Evolutionary conservation across 2,888 invertebrate genomes (phyloP), one percentile per base, ranked within the genome.

Genomic region (Hesperia comma): DNA sequence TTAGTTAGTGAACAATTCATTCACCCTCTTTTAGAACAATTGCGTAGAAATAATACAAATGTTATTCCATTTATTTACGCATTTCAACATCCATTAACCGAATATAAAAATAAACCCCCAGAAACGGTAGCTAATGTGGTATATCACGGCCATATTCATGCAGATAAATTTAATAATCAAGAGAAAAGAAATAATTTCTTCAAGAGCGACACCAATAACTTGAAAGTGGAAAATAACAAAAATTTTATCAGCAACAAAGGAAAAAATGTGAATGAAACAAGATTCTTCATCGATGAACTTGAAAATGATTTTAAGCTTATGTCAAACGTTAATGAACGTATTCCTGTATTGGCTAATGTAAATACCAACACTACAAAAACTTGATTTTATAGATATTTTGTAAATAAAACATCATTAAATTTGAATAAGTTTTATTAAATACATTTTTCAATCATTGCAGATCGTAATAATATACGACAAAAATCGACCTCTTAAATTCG

Each of bases 61-160:
- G 66, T 73, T 1, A 70, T 71, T 32, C 70, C 72, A 3, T 73
- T 74, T 54, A 62, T 73, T 3, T 74, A 74, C 49, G 71, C 74
- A 6, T 73, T 71, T 55, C 74, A 74, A 62, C 71, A 70, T 8
- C 67, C 67, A 40, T n/a, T 61, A 26, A 15, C 6, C 10, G 26
- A 67, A 17, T 32, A 49, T 15, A 46, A 49, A 26, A 19, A 56
- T 7, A 63, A 56, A 40, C 5, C 54, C 14, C 33, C n/a, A 6
- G 46, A 67, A 67, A 26, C 21, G n/a, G 41, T 56, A 3, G 67
- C 67, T 49, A 67, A 56, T 26, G n/a, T 67, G 6, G 17, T 67
- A 2, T 67, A 67, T 40, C 67, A 67, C 26, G 67, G 67, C 12
- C 67, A 67, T 7, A 56, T 67, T 7, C 49, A 67, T 6, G 26